phyloP scores from a whole-genome alignment of 2,797 vertebrate genomes.

The Gymnocypris eckloni region DNA sequence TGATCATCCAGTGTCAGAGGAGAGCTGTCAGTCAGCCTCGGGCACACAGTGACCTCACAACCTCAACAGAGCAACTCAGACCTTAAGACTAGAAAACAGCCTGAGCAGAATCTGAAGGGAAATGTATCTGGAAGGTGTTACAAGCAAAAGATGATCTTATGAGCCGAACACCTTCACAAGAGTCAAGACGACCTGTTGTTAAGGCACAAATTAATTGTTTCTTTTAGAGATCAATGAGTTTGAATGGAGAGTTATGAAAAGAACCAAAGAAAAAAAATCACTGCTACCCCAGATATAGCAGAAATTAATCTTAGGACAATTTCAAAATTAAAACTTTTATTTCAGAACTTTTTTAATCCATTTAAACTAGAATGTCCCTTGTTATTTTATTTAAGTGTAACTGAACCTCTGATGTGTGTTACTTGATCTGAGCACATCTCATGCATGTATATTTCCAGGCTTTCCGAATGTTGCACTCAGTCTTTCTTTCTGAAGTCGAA shows the following conservation, averaged over 20 bases:
- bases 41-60: constrained; percentile 22
- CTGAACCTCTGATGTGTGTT: background rate
- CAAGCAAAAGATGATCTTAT: background rate
- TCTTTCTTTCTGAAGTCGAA: background rate
- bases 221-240: background rate
- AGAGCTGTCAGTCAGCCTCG: constrained; percentile 64
- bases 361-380: background rate
- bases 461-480: background rate
- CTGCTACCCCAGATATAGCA: background rate
- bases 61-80: constrained; percentile 30
- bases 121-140: background rate
- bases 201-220: background rate
- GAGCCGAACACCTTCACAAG: background rate
- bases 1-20: constrained; percentile 60
- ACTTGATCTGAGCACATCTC: background rate
- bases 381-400: background rate
- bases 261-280: background rate
- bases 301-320: background rate
- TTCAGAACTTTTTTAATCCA: background rate
- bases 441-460: too few species aligned
- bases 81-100: background rate
- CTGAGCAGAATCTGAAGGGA: constrained; percentile 10
- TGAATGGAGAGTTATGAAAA: background rate
- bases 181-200: background rate
- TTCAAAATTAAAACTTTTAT: background rate